phyloP scores from a whole-genome alignment of 2,797 vertebrate species.

The Thamnophis elegans region DNA sequence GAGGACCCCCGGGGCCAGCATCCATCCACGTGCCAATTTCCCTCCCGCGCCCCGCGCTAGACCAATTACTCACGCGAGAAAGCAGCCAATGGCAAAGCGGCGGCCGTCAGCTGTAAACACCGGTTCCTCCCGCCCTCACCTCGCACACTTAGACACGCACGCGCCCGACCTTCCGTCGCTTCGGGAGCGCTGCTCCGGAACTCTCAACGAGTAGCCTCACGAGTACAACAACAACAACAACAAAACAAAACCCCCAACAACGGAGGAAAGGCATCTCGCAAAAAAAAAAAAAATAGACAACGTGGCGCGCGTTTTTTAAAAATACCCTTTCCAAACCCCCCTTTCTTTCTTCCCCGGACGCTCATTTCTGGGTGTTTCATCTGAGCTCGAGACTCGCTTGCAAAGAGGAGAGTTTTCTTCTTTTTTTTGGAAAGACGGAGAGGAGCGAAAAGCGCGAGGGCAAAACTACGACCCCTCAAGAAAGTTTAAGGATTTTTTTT shows the following conservation, averaged over 20 bases:
- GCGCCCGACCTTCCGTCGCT: not conserved
- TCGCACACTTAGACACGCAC: not conserved
- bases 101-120: constrained; percentile 23
- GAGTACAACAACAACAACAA: constrained; percentile 22
- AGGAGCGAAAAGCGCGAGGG: constrained; percentile 12
- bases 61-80: constrained; percentile 40
- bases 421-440: not conserved
- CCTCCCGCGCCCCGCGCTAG: not conserved
- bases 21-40: not conserved
- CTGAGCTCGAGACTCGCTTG: not conserved
- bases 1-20: not conserved
- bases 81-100: constrained; percentile 41
- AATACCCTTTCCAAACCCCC: not conserved
- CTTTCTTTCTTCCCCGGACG: not conserved
- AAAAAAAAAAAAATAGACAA: not conserved
- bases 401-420: constrained; percentile 23
- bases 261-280: not conserved
- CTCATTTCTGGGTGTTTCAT: not conserved
- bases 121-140: not conserved
- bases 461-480: constrained; percentile 26
- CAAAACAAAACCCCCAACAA: not conserved
- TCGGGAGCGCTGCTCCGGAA: not conserved
- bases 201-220: constrained; percentile 25
- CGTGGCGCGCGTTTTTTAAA: not conserved
- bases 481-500: not conserved